A percentile compares a stretch with the other conserved stretches of the same genome.
Conservation (phyloP, 2,888 invertebrate species). For the Sinelater perroti region DNA sequence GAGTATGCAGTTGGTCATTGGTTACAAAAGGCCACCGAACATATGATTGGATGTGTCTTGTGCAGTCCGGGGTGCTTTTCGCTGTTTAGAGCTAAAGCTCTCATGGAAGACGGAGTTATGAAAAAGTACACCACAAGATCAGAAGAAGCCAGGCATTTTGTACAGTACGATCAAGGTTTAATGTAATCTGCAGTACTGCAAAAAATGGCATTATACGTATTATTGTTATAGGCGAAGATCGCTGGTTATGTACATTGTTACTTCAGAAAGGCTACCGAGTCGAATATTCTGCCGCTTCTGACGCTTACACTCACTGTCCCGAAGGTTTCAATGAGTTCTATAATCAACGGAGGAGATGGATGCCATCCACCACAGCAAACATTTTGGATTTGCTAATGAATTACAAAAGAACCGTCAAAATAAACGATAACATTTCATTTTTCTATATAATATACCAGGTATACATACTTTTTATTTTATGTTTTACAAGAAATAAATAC, state of each 20-base stretch:
- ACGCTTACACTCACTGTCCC: conserved; percentile 94
- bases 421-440: conserved; percentile 90
- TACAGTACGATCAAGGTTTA: conserved; percentile 89
- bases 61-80: conserved; percentile 95
- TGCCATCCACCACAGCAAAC: conserved; percentile 95
- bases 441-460: conserved; percentile 80
- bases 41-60: conserved; percentile 88
- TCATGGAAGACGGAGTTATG: conserved; percentile 93
- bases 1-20: conserved; percentile 94
- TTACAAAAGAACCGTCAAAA: conserved; percentile 78
- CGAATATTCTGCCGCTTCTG: conserved; percentile 95
- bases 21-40: conserved; percentile 92
- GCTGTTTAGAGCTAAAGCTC: conserved; percentile 84
- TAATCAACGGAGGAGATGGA: conserved; percentile 94
- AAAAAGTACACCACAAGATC: conserved; percentile 84
- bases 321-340: conserved; percentile 93
- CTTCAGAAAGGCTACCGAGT: conserved; percentile 91
- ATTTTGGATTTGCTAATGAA: conserved; percentile 87
- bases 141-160: conserved; percentile 82
- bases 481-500: not conserved
- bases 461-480: conserved; percentile 33
- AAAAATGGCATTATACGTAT: no score
- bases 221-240: conserved; percentile 81
- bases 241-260: conserved; percentile 93
- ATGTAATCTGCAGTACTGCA: not conserved